A percentile compares a stretch with the other conserved stretches of the same genome.
Evolutionary conservation across 2,888 invertebrate genomes (phyloP).

Genomic region (Limnephilus auricula): DNA sequence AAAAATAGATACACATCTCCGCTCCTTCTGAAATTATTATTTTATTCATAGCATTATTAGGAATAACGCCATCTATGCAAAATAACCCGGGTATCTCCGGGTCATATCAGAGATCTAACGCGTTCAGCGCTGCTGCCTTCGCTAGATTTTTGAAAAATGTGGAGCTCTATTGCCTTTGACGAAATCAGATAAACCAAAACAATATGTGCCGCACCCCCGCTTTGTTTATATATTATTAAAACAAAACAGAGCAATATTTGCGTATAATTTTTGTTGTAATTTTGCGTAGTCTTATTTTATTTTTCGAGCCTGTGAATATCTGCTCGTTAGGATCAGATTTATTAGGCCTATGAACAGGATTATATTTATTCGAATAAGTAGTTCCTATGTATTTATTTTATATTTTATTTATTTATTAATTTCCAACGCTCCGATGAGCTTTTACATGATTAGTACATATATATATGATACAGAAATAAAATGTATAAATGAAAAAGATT

Average conservation of each 20-base stretch:
- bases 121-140: not conserved
- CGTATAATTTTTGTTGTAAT: not conserved
- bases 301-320: not conserved
- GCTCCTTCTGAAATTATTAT: slow-evolving; percentile 73
- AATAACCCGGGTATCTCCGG: slow-evolving; percentile 16
- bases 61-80: slow-evolving; percentile 52
- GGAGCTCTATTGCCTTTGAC: not conserved
- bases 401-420: no score
- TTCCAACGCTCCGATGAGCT: no score
- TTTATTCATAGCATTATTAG: slow-evolving; percentile 75
- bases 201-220: not conserved
- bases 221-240: not conserved
- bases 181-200: not conserved
- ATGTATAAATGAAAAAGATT: no score
- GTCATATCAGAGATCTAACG: slow-evolving; percentile 1
- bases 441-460: no score
- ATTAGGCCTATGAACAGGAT: not conserved
- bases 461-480: no score
- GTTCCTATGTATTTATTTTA: not conserved
- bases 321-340: not conserved
- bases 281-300: not conserved
- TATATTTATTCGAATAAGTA: not conserved
- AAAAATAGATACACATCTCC: slow-evolving; percentile 25
- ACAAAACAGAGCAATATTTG: not conserved
- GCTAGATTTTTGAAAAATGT: not conserved